A percentile compares a stretch with the other conserved stretches of the same genome.
phyloP scores from a whole-genome alignment of 2,113 vertebrate species.

The Gallinago undulata region DNA sequence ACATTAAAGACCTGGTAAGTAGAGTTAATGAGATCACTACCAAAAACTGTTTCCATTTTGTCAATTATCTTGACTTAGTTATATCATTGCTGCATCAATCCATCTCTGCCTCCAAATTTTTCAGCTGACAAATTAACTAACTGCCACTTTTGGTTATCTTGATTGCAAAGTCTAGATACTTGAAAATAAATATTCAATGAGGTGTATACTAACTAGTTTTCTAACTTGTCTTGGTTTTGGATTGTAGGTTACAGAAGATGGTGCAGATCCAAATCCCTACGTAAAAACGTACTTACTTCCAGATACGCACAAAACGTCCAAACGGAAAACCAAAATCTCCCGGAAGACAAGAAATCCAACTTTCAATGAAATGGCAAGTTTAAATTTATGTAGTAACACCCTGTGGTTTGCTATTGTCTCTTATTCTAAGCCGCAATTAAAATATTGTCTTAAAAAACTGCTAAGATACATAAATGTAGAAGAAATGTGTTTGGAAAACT shows the following conservation, averaged over 20 bases:
- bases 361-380: conserved; percentile 96
- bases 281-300: conserved; percentile 98
- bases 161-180: not conserved
- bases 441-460: not conserved
- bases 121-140: not conserved
- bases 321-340: conserved; percentile 96
- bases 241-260: conserved; percentile 91
- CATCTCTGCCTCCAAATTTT: not conserved
- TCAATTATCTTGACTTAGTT: not conserved
- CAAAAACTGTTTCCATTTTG: not conserved
- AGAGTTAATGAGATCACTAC: not conserved
- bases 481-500: not conserved
- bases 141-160: not conserved
- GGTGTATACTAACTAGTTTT: not conserved
- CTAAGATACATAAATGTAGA: not conserved
- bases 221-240: not conserved
- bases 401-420: not conserved
- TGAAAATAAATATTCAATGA: not conserved
- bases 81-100: not conserved
- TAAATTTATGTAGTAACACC: not conserved
- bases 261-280: conserved; percentile 94
- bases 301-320: conserved; percentile 93
- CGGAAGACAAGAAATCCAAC: conserved; percentile 97
- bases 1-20: conserved; percentile 94
- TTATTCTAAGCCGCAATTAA: not conserved